Evolutionary conservation across 2,113 vertebrate species (phyloP), one percentile per base, ranked within the genome.

Genomic region (Ardeotis arabs): DNA sequence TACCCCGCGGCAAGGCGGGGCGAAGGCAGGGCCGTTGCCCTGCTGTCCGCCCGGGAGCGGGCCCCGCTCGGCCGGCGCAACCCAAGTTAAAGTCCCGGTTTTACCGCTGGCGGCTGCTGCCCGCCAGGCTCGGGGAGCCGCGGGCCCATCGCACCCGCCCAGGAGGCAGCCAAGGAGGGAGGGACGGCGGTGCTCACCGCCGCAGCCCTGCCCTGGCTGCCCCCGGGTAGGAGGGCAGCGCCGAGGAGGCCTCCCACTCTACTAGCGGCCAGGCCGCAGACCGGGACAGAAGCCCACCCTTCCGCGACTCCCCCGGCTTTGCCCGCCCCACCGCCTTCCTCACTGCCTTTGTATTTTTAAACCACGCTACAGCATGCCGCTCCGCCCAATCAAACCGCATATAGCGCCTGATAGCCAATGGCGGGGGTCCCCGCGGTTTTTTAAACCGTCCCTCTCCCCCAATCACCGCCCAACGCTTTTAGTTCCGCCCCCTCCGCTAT

Each of bases 361-460:
- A 96, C 97, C 96, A 92, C 96, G 82, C 98, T 55, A 72, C 95
- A 10, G 68, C 56, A 21, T 73, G 14, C 79, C 3, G 49, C 52
- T 5, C 64, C 14, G 55, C 79, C 98, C 98, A 98, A 97, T 98
- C 91, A 90, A 8, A 55, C 4, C 33, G 10, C 52, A 17, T 89
- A 3, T 21, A 9, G 17, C 1, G 10, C 3, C 15, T 25, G 2
- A 2, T 13, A 4, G 4, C 96, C 95, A 97, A 97, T 97, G 11
- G 82, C 13, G 7, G 3, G 0, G 1, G 6, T 0, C 97, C 97
- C 97, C 97, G 98, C 97, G 97, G 97, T 96, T 98, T 98, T 98
- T 98, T 96, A 97, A 98, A 98, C 95, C 77, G 39, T 84, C 69
- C 45, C 84, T 69, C 50, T 79, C 68, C 41, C 24, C 98, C 98